Conservation (phyloP, 2,888 invertebrate species). For the Dicyrtoma fusca region DNA sequence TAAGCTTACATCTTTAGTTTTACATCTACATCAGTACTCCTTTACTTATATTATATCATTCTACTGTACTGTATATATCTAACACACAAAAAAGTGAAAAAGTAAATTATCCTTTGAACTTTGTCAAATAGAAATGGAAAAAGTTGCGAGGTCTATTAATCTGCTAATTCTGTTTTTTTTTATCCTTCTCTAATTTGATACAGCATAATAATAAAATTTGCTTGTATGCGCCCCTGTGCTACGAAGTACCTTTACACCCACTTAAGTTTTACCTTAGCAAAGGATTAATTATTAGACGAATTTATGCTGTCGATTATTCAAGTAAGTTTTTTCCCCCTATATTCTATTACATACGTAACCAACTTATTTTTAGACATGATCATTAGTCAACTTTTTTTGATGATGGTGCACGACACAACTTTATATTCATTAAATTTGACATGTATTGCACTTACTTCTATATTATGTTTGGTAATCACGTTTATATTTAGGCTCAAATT, state of each 20-base stretch:
- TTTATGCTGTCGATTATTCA: slow-evolving; percentile 49
- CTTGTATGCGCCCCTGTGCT: slow-evolving; percentile 43
- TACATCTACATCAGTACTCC: neutral
- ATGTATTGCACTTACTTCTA: no score
- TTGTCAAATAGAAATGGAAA: neutral
- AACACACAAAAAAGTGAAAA: neutral
- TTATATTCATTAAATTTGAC: no score
- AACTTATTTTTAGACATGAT: no score
- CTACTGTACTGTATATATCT: neutral
- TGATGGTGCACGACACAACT: no score
- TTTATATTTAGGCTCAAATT: slow-evolving; percentile 44
- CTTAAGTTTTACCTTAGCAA: slow-evolving; percentile 45
- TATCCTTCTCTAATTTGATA: neutral
- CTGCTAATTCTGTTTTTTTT: slow-evolving; percentile 1
- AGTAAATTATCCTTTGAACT: no score
- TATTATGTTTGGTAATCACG: no score
- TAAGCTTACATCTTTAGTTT: slow-evolving; percentile 13
- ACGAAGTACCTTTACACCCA: slow-evolving; percentile 44
- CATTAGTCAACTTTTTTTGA: no score
- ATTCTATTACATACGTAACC: no score
- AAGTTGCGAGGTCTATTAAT: neutral
- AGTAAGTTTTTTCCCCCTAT: slow-evolving; percentile 36
- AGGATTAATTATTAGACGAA: slow-evolving; percentile 42
- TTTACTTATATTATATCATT: neutral
- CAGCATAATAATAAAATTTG: slow-evolving; percentile 42